These are phyloP conservation scores for Taphrorychus bicolor DNA, from an alignment of 2,888 invertebrate genomes.

Conservation along the genomic window DNA sequence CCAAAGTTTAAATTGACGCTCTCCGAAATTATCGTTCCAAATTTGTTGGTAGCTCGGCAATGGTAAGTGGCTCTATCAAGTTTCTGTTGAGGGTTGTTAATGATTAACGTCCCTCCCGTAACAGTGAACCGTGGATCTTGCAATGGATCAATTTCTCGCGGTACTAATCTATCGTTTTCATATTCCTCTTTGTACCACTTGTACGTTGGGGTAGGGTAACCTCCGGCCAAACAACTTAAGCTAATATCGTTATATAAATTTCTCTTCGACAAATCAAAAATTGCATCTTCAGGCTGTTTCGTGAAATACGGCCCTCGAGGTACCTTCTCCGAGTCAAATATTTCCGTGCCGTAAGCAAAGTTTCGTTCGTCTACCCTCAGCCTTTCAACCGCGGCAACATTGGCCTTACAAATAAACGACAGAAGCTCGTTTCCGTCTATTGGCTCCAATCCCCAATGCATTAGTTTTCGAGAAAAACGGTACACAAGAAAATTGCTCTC, in stretches of 20 bases:
- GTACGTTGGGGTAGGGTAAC: conserved; percentile 89
- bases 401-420: conserved; percentile 89
- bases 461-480: conserved; percentile 72
- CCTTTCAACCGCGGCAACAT: conserved; percentile 74
- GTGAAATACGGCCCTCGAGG: conserved; percentile 90
- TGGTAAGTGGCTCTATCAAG: conserved; percentile 89
- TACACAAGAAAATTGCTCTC: conserved; percentile 81
- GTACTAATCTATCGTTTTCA: conserved; percentile 77
- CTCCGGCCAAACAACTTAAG: conserved; percentile 82
- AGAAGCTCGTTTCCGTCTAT: conserved; percentile 78
- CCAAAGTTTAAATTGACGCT: conserved; percentile 90
- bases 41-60: conserved; percentile 89
- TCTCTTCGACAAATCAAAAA: conserved; percentile 80
- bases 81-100: conserved; percentile 81
- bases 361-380: conserved; percentile 77
- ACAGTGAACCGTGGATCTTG: conserved; percentile 78
- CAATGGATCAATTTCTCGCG: conserved; percentile 79
- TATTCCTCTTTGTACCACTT: conserved; percentile 91
- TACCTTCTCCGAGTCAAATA: conserved; percentile 79
- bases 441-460: conserved; percentile 85
- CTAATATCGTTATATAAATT: conserved; percentile 76
- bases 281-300: conserved; percentile 81
- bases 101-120: conserved; percentile 91
- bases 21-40: conserved; percentile 87
- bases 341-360: conserved; percentile 85